Base-by-base conservation (phyloP, 2,113 vertebrate species). In the Ciconia maguari region DNA sequence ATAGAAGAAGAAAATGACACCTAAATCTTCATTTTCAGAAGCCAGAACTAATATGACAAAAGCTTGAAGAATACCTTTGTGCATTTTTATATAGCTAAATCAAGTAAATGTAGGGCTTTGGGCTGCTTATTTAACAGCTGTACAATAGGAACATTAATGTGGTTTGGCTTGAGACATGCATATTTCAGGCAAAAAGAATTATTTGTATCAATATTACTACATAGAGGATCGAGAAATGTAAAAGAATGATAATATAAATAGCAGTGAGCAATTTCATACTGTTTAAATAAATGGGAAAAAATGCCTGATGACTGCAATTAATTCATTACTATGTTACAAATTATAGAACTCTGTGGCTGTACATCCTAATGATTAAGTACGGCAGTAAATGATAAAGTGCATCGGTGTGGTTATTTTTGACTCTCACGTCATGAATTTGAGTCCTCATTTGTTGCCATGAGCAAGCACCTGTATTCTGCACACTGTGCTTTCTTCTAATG, bases 71-170 rank as follows among this genome's bases (percentile, higher is more conserved):
- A 79, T 70, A 87, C 46, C 69, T 96, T 87, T n/a, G 16, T 91
- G 51, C 2, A 49, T 70, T 82, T 87, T 83, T 86, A 51, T 74
- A 27, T 42, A 38, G 69, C 51, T 62, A 80, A 92, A 82, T 90
- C 49, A 95, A 78, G 34, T 21, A 88, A 94, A 81, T 57, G 54
- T 54, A 66, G 81, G 38, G 76, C 68, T 61, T 36, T 32, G 11
- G 83, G 79, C 48, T 95, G 69, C 72, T 93, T 79, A 57, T 78
- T 93, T 70, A 94, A 96, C 83, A 79, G 66, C 48, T 54, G n/a
- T 79, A 85, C 68, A 86, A 57, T 27, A 18, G 64, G 36, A 91
- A 16, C 34, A 48, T 70, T 49, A 60, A 72, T n/a, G 62, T 75
- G 30, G 48, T 89, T 72, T 65, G 65, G n/a, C 44, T 22, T 55